These are phyloP conservation scores for Drosophila erecta DNA, from an alignment of 1,140 invertebrate genomes.

Conservation along the genomic window DNA sequence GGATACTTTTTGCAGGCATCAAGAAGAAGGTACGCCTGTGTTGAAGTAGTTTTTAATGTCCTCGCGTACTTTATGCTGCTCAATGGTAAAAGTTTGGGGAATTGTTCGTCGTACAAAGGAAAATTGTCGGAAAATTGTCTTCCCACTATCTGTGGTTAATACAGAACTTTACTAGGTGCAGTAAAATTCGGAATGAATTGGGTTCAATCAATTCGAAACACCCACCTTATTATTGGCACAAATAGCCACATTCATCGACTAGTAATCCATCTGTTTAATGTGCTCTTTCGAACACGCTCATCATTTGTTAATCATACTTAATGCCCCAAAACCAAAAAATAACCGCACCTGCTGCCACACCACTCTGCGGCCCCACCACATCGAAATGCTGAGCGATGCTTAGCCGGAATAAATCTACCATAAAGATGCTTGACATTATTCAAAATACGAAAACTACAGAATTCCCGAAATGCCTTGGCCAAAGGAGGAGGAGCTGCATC, in stretches of 20 bases:
- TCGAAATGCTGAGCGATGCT: slow-evolving; percentile 22
- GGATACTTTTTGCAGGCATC: too few relatives aligned
- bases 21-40: too few relatives aligned
- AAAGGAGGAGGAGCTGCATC: slow-evolving; percentile 28
- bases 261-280: slow-evolving; percentile 27
- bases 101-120: too few relatives aligned
- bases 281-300: slow-evolving; percentile 3
- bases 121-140: too few relatives aligned
- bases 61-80: too few relatives aligned
- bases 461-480: slow-evolving; percentile 62
- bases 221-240: slow-evolving; percentile 2
- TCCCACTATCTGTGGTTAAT: too few relatives aligned
- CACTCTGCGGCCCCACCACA: slow-evolving; percentile 26
- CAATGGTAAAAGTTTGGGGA: too few relatives aligned
- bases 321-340: slow-evolving; percentile 9
- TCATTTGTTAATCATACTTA: slow-evolving; percentile 53
- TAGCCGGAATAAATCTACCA: slow-evolving; percentile 64
- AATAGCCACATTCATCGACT: slow-evolving; percentile 1
- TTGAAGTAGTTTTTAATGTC: too few relatives aligned
- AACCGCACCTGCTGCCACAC: slow-evolving; percentile 45
- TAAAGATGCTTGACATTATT: slow-evolving; percentile 74
- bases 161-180: too few relatives aligned
- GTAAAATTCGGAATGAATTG: background rate
- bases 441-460: slow-evolving; percentile 69
- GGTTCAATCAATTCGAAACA: background rate